A percentile compares a stretch with the other conserved stretches of the same genome.
Conservation (phyloP, 1,140 invertebrate genomes). For the Drepana arcuata region DNA sequence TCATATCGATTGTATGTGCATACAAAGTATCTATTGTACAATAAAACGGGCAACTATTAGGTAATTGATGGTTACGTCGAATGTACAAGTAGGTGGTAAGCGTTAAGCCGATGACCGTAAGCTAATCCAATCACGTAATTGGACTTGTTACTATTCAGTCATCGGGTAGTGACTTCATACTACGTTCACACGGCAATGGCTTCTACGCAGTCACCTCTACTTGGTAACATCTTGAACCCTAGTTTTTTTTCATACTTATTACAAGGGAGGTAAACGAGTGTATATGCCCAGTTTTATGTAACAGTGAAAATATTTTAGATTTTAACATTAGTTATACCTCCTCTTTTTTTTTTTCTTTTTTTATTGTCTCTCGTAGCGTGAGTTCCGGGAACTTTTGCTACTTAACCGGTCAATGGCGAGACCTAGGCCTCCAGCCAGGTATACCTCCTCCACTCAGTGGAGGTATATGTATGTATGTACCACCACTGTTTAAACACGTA, state of each 20-base stretch:
- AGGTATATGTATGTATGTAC: no score
- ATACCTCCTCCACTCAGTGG: no score
- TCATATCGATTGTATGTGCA: neutral
- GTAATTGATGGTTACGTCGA: constrained; percentile 10
- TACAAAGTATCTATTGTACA: neutral
- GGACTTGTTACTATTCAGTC: constrained; percentile 49
- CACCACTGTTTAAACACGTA: no score
- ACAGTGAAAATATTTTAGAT: neutral
- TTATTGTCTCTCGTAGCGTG: no score
- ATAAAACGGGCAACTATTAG: neutral
- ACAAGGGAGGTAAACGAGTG: neutral
- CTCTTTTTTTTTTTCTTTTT: no score
- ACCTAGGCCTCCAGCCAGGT: no score
- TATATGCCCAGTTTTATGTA: neutral
- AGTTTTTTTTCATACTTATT: neutral
- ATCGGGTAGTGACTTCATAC: constrained; percentile 40
- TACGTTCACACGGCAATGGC: constrained; percentile 27
- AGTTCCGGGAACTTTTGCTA: no score
- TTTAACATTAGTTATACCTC: neutral
- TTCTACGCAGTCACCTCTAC: constrained; percentile 13
- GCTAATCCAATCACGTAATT: constrained; percentile 53
- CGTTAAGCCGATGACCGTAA: constrained; percentile 24
- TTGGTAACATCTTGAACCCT: neutral
- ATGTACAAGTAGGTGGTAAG: constrained; percentile 3
- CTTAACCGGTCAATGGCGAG: no score